Conservation (phyloP, 1,140 invertebrate genomes). For the Neodiprion fabricii region DNA sequence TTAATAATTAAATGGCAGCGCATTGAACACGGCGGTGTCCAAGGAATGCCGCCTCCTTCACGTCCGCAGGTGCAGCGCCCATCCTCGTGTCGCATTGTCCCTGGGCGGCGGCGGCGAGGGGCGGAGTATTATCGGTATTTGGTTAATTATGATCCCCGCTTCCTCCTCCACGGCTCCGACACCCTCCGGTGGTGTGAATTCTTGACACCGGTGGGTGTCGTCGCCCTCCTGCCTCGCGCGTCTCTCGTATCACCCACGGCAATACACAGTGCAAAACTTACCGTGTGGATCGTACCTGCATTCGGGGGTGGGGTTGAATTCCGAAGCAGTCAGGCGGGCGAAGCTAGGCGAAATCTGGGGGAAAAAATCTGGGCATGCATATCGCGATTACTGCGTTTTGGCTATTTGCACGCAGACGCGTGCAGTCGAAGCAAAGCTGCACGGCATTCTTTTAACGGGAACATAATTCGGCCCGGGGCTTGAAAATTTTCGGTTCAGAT, state of each 20-base stretch:
- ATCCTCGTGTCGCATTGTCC: background rate
- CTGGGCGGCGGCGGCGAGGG: background rate
- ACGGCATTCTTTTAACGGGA: too few species aligned
- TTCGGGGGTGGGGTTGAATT: too few species aligned
- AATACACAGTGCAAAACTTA: background rate
- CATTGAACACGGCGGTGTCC: too few species aligned
- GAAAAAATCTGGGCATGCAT: too few species aligned
- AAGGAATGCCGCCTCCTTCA: background rate
- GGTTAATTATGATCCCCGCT: slow-evolving; percentile 18
- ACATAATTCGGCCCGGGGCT: background rate
- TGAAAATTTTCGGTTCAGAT: background rate
- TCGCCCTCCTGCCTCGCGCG: slow-evolving; percentile 9
- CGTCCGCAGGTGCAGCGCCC: background rate
- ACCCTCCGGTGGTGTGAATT: slow-evolving; percentile 13
- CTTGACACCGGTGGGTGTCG: slow-evolving; percentile 20
- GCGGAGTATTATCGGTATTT: slow-evolving; percentile 15
- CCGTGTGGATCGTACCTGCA: background rate
- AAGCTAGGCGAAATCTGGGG: too few species aligned
- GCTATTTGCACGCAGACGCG: too few species aligned
- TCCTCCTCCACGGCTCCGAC: background rate
- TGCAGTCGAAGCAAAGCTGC: too few species aligned
- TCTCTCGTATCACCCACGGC: slow-evolving; percentile 10
- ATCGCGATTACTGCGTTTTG: too few species aligned
- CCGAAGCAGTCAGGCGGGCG: too few species aligned
- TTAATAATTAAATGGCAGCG: too few species aligned